These are phyloP conservation scores for Columba janthina DNA, from an alignment of 2,113 vertebrate genomes.

Conservation along the genomic window DNA sequence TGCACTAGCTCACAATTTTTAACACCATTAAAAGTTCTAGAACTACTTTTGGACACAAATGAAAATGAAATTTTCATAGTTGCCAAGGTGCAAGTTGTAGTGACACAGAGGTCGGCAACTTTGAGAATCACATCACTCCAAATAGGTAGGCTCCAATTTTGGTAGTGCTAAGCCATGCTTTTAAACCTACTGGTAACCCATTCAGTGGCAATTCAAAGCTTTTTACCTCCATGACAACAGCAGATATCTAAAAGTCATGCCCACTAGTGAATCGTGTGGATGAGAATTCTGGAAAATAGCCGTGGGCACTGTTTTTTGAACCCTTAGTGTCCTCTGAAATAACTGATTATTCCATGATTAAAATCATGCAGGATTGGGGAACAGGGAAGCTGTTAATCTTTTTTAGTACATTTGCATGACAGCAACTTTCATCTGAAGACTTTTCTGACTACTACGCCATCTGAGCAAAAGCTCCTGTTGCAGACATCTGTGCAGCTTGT, in stretches of 20 bases:
- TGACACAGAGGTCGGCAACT: background rate
- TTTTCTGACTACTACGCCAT: background rate
- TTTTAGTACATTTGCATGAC: background rate
- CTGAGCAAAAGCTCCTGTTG: background rate
- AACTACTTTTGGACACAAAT: background rate
- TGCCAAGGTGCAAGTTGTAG: background rate
- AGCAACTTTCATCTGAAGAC: background rate
- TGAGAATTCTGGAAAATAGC: background rate
- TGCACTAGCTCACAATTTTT: background rate
- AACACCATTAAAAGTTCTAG: background rate
- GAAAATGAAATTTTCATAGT: background rate
- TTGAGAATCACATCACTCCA: background rate
- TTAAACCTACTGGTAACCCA: background rate
- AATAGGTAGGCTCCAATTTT: background rate
- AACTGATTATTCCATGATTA: background rate
- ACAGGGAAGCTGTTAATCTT: background rate
- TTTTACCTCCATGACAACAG: background rate
- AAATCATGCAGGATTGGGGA: background rate
- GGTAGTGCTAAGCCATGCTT: background rate
- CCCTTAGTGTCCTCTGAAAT: background rate
- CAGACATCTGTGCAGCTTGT: background rate
- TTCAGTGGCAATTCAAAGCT: background rate
- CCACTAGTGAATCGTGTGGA: background rate
- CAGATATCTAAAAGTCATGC: background rate
- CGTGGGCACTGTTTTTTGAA: fast-evolving